Evolutionary conservation across 2,888 invertebrate genomes (phyloP).

Genomic region (Syrphus vitripennis): DNA sequence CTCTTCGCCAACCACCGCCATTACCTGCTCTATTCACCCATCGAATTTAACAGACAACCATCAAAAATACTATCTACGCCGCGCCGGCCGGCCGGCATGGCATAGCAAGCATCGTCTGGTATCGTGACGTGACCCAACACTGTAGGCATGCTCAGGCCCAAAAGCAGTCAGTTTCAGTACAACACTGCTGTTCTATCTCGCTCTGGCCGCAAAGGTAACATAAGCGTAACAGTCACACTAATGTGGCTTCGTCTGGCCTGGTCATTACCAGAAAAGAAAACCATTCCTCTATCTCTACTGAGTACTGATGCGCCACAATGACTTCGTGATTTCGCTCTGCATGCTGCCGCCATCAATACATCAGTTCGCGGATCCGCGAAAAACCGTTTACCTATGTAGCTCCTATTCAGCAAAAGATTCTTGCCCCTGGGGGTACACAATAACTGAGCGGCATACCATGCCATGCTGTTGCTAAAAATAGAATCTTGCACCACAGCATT

Average conservation of each 20-base stretch:
- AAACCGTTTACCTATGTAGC: too few relatives aligned
- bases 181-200: conserved; percentile 20
- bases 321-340: conserved; percentile 55
- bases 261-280: conserved; percentile 26
- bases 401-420: conserved; percentile 23
- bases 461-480: conserved; percentile 66
- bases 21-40: not conserved
- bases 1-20: not conserved
- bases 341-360: conserved; percentile 4
- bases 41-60: conserved; percentile 22
- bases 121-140: conserved; percentile 70
- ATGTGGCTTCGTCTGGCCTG: conserved; percentile 66
- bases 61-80: conserved; percentile 55
- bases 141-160: conserved; percentile 46
- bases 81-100: conserved; percentile 57
- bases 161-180: not conserved
- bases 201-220: conserved; percentile 38
- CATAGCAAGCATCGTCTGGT: conserved; percentile 21
- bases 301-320: conserved; percentile 57
- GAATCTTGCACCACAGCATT: conserved; percentile 62
- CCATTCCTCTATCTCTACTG: conserved; percentile 37
- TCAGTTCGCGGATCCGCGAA: conserved; percentile 41
- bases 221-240: conserved; percentile 61
- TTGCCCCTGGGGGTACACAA: conserved; percentile 39
- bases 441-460: conserved; percentile 17